Base-by-base conservation (phyloP, 2,797 vertebrate genomes). In the Takifugu ocellatus region DNA sequence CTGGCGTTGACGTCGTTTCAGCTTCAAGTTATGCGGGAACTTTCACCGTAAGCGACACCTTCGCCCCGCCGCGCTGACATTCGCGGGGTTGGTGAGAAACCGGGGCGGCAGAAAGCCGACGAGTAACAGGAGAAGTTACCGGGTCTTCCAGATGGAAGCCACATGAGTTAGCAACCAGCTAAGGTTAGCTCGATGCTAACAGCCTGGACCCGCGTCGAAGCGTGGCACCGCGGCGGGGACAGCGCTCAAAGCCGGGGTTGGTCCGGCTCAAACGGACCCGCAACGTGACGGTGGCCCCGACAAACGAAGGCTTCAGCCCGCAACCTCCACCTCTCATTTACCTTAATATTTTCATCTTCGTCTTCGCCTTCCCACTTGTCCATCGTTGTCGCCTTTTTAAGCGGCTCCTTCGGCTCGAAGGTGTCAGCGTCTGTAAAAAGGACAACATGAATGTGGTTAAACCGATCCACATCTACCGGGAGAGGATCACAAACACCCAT, bases 321-420 rank as follows among this genome's bases (percentile, higher is more conserved):
- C 0, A 12, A 42, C 36, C 2, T 17, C 9, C 49, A 2, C 1
- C 2, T n/a, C 14, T 6, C 2, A 16, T n/a, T 33, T 81, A 94
- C 94, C 93, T 96, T 96, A 76, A 96, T 93, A 24, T 96, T 94
- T 63, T 96, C 95, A 0, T 97, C 95, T 78, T 96, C 95, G 84
- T 94, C 93, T 62, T 93, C 92, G 80, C 92, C 93, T 88, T 93
- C 93, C 93, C 93, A 94, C 75, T 86, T 91, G 81, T 93, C 93
- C 84, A 81, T 70, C 85, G n/a, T 87, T 82, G 68, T 83, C 90
- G 86, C 88, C 88, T 87, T 91, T 87, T 74, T 82, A 83, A 68
- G 82, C 77, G 90, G 90, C 80, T 93, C 93, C 51, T 88, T 90
- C 87, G 75, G 78, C 83, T 95, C 92, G 90, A 96, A 96, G 82